Evolutionary conservation across 2,888 invertebrate species (phyloP).

Genomic region (Drosophila mercatorum): DNA sequence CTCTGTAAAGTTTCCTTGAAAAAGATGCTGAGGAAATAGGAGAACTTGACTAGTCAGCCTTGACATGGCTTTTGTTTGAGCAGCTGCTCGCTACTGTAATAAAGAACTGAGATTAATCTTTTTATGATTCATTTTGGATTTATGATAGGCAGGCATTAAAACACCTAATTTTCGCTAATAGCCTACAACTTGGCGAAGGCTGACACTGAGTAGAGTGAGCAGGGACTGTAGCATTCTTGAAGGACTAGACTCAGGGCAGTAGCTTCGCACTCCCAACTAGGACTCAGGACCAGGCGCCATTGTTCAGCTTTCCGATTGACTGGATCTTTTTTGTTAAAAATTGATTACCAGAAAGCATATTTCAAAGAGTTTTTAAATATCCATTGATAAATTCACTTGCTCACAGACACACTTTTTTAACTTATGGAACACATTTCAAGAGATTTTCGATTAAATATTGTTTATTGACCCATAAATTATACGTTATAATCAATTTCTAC

Average conservation of each 20-base stretch:
- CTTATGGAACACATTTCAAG: background rate
- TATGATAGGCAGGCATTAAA: background rate
- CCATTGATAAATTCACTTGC: background rate
- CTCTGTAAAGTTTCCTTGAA: background rate
- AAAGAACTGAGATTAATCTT: background rate
- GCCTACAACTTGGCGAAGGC: background rate
- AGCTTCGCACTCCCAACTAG: background rate
- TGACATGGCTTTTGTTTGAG: background rate
- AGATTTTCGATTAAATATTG: background rate
- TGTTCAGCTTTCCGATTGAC: background rate
- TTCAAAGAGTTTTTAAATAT: background rate
- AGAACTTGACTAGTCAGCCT: background rate
- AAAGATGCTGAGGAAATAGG: background rate
- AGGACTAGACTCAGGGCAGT: too few species aligned
- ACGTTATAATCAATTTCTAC: slow-evolving; percentile 50
- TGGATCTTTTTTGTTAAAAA: background rate
- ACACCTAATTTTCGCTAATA: slow-evolving; percentile 1
- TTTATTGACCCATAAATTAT: background rate
- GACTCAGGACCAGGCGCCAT: background rate
- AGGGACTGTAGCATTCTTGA: too few species aligned
- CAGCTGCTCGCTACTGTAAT: background rate
- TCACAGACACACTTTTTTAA: background rate
- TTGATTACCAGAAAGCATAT: background rate
- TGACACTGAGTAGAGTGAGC: background rate
- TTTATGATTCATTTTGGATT: slow-evolving; percentile 3